Percentiles rank a stretch among this genome's conserved stretches.
These are phyloP conservation scores for Drosophila sechellia DNA, from an alignment of 1,140 invertebrate species.

Conservation along the genomic window DNA sequence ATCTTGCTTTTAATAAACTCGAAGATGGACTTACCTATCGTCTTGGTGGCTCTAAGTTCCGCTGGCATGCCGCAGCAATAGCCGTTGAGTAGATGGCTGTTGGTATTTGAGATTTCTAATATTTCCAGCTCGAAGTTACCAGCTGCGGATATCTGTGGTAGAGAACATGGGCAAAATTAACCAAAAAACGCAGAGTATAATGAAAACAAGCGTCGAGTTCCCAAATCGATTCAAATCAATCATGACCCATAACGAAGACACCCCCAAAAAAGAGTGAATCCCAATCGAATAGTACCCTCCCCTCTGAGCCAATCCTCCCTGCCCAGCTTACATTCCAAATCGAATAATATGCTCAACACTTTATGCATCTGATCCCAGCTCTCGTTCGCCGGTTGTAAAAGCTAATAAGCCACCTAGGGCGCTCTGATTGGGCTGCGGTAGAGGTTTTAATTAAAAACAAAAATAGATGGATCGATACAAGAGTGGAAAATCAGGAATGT, in stretches of 20 bases:
- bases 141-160: conserved; percentile 85
- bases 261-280: background rate
- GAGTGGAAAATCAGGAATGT: conserved; percentile 59
- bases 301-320: background rate
- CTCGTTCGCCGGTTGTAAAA: conserved; percentile 70
- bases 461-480: conserved; percentile 37
- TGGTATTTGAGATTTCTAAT: conserved; percentile 94
- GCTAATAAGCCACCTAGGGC: conserved; percentile 83
- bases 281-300: conserved; percentile 2
- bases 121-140: conserved; percentile 96
- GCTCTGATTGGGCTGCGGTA: conserved; percentile 78
- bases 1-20: conserved; percentile 12
- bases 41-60: conserved; percentile 85
- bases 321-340: conserved; percentile 5
- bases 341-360: conserved; percentile 79
- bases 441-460: conserved; percentile 81
- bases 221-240: conserved; percentile 74
- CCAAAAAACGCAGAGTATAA: conserved; percentile 52
- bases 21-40: conserved; percentile 74
- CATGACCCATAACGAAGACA: conserved; percentile 64
- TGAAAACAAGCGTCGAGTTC: conserved; percentile 53
- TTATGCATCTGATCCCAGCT: conserved; percentile 47
- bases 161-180: conserved; percentile 43
- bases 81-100: conserved; percentile 91
- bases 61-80: conserved; percentile 91